Evolutionary conservation across 2,797 vertebrate genomes (phyloP), one percentile per base, ranked within the genome.

Genomic region (Xyrichtys novacula): DNA sequence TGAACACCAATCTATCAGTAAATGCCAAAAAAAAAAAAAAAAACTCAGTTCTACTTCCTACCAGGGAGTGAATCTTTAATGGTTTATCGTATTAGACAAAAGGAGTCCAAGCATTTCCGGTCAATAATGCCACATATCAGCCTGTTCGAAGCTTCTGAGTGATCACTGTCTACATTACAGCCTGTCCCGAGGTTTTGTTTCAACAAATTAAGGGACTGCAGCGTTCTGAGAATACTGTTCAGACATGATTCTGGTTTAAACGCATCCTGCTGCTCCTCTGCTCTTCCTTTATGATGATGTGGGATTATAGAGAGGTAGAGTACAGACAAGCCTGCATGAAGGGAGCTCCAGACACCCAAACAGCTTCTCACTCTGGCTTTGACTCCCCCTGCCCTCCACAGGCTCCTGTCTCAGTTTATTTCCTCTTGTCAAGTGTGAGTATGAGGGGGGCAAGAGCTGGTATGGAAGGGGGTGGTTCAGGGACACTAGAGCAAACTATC

Each of bases 1-100:
- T 46, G 34, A 15, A 48, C 44, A 56, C 32, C 60, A 39, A 43
- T 68, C 57, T 34, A 58, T 64, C 16, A 65, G 23, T 60, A 55
- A 60, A 66, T 29, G 40, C n/a, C 20, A 12, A 47, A 72, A 31
- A 22, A 20, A 16, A 25, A 25, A 22, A 25, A 15, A 25, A 6
- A 25, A 25, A 49, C 14, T 64, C 3, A 47, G 1, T 70, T 77
- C 39, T 42, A 53, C 23, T 49, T 54, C n/a, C 48, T 9, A 36
- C 4, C 12, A 54, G 43, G 39, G 17, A 28, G 19, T 19, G 19
- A 14, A 43, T 54, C 6, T 26, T 14, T 20, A 40, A 42, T 53
- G 10, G 31, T 53, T 55, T 23, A 31, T 66, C 2, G 39, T 23
- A 40, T 52, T n/a, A 17, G 43, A 66, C 22, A 29, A 54, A 58